Evolutionary conservation across 2,113 vertebrate genomes (phyloP), one percentile per base, ranked within the genome.

Genomic region (Pycnonotus jocosus): DNA sequence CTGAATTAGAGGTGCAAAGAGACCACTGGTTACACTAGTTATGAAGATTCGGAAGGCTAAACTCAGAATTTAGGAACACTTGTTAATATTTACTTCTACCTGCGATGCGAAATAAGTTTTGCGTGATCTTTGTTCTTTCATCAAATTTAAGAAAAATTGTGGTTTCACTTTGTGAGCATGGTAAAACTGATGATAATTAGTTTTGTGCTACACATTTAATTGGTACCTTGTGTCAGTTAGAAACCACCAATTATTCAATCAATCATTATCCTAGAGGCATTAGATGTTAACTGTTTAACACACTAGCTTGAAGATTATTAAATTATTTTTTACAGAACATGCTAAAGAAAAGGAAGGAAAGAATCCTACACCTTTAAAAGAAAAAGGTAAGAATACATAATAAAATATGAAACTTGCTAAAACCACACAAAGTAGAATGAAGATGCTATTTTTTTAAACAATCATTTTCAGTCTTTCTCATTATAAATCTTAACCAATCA

Each of bases 261-360:
- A 77, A 2, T 79, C 30, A 19, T 77, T 84, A 44, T 53, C 9
- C 17, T 24, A 54, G 15, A 30, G 4, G 3, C 20, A 44, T 88
- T 79, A 44, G n/a, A 38, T 66, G 16, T 77, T 83, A 88, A 58
- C 2, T 0, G 19, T 91, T 93, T 69, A 58, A 45, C 17, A 45
- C 15, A 30, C 30, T 71, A 35, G 5, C 28, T 60, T 95, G 24
- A 82, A 87, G 21, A 86, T 37, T 86, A 76, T 89, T 81, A 47
- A 47, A 30, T 25, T 56, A 22, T 70, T 87, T 88, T 93, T 94
- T 86, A 30, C 80, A 96, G 93, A 95, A 45, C 38, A 74, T 50
- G 30, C 15, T 42, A 96, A 95, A 64, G 93, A 85, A 84, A 91
- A 94, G 28, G 89, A 92, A 86, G 62, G n/a, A 81, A 96, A 95